Conservation (phyloP, 2,888 invertebrate genomes). For the Ariolimax columbianus region DNA sequence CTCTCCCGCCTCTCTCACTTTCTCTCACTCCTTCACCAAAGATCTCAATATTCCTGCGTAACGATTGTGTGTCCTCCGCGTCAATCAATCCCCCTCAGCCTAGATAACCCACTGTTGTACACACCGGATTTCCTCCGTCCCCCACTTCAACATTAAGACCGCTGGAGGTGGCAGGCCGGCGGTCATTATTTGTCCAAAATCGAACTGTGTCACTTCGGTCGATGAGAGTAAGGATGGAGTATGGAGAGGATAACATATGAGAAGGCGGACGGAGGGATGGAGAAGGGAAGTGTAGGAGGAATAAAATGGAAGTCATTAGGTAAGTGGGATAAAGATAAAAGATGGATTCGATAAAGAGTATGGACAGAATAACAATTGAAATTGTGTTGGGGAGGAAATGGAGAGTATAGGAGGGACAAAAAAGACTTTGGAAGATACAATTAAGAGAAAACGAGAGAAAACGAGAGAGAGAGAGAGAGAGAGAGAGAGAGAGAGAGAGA, state of each 20-base stretch:
- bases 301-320: too few species aligned
- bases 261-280: background rate
- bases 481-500: background rate
- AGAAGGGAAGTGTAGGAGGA: background rate
- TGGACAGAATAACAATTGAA: too few species aligned
- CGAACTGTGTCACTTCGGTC: background rate
- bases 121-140: background rate
- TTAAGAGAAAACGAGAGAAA: background rate
- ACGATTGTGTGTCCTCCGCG: background rate
- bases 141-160: background rate
- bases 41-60: background rate
- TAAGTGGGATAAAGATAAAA: too few species aligned
- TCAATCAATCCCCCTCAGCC: background rate
- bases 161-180: background rate
- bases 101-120: background rate
- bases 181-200: background rate
- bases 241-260: too few species aligned
- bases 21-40: too few species aligned
- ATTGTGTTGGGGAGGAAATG: too few species aligned
- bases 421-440: too few species aligned
- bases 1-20: too few species aligned
- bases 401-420: too few species aligned
- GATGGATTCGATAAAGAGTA: too few species aligned
- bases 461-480: background rate
- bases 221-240: too few species aligned